Conservation (phyloP, 2,113 vertebrate genomes). For the Hassar affinis region DNA sequence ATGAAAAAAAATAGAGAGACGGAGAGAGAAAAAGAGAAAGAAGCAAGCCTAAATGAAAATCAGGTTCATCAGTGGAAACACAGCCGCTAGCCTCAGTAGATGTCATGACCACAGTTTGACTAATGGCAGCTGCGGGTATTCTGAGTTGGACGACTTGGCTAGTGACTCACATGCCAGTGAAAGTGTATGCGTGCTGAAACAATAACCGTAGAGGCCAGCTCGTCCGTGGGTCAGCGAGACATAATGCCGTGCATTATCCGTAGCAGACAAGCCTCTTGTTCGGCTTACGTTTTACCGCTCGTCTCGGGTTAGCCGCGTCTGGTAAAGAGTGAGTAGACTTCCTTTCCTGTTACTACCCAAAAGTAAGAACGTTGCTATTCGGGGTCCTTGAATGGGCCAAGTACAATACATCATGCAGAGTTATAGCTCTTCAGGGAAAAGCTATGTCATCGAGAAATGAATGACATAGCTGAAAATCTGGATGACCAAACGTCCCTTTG, state of each 20-base stretch:
- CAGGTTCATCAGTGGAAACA: slow-evolving; percentile 31
- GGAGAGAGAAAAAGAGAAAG: background rate
- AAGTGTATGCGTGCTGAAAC: slow-evolving; percentile 47
- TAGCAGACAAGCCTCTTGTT: slow-evolving; percentile 60
- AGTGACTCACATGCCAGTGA: slow-evolving; percentile 61
- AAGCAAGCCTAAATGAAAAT: background rate
- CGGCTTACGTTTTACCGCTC: slow-evolving; percentile 56
- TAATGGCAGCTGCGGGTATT: slow-evolving; percentile 53
- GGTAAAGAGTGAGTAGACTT: slow-evolving; percentile 63
- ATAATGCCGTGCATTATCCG: slow-evolving; percentile 68
- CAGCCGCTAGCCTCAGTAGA: slow-evolving; percentile 40
- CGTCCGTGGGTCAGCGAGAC: slow-evolving; percentile 32
- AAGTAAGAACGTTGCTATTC: slow-evolving; percentile 46
- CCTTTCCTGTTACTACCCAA: slow-evolving; percentile 58
- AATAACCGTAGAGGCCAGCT: slow-evolving; percentile 60
- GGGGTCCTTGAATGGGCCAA: slow-evolving; percentile 35
- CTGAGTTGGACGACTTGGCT: slow-evolving; percentile 36
- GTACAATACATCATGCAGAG: slow-evolving; percentile 33
- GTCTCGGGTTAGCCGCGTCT: slow-evolving; percentile 49
- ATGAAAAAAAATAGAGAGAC: background rate
- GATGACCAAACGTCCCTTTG: slow-evolving; percentile 8
- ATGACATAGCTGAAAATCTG: slow-evolving; percentile 35
- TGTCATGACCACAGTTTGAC: slow-evolving; percentile 70
- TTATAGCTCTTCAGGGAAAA: slow-evolving; percentile 28
- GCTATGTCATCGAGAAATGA: slow-evolving; percentile 31